Base-by-base conservation (phyloP, 2,797 vertebrate species). In the Pangasius mekongensis region DNA sequence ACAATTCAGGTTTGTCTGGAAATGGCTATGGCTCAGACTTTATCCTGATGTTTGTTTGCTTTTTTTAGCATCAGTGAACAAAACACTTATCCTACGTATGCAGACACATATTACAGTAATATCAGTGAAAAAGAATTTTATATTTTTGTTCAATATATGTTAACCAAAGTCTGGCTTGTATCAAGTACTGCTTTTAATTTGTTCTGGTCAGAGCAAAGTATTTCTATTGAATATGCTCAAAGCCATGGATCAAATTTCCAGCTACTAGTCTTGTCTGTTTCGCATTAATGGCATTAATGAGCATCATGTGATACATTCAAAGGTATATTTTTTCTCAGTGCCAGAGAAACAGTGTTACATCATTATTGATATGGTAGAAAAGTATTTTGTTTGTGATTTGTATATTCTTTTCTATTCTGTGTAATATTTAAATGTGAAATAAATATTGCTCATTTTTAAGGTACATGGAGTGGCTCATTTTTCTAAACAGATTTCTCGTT, bases 341-440 rank as follows among this genome's bases (percentile, higher is more conserved):
- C 90, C 90, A 92, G 83, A 84, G 67, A 87, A 92, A 91, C 94
- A 95, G 92, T 95, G 92, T 95, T 95, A 89, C 83, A 88, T 90
- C 88, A 89, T 85, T 89, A 88, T 62, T 87, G 83, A 87, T 83
- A 82, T 86, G 47, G 69, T 82, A 84, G 81, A 62, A 83, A 87
- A 90, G 82, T 85, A 91, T 93, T 94, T 73, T 39, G 52, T 89
- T 93, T 95, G 86, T 94, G 73, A 95, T 95, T 95, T 95, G 95
- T 96, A 95, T 95, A 95, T 94, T 90, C 13, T 74, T 85, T 60
- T 76, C 22, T 76, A 60, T 85, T 85, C 87, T 47, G 92, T 91
- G 90, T 94, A 91, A 93, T 93, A 92, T 91, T 78, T 92, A 91
- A 76, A 90, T 90, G 90, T 91, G 87, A 87, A 95, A 95, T 95